A percentile compares a stretch with the other conserved stretches of the same genome.
Evolutionary conservation across 1,140 invertebrate genomes (phyloP).

Genomic region (Akabosia matsudoensis): DNA sequence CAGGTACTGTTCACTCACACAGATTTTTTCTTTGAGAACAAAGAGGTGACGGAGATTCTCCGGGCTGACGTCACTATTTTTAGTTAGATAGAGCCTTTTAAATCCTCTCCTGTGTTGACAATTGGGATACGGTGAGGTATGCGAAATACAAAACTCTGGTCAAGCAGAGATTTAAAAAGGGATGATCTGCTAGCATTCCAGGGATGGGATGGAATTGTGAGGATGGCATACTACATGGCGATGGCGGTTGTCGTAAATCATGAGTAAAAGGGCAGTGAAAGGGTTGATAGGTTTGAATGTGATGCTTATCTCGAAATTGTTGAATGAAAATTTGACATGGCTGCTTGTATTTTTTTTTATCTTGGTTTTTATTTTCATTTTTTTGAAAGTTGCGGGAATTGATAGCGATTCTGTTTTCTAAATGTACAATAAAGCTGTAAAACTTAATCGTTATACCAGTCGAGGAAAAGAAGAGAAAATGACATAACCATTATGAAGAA

Average conservation of each 20-base stretch:
- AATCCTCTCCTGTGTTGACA: too few species aligned
- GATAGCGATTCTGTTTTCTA: not conserved
- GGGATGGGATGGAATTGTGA: not conserved
- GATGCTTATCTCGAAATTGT: too few species aligned
- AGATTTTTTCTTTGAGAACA: too few species aligned
- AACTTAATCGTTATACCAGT: conserved; percentile 97
- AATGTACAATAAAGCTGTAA: not conserved
- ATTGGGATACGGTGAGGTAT: too few species aligned
- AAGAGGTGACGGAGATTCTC: too few species aligned
- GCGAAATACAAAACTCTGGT: too few species aligned
- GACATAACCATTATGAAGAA: conserved; percentile 95
- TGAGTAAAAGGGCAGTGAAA: conserved; percentile 29
- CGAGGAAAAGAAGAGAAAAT: conserved; percentile 89
- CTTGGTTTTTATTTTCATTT: too few species aligned
- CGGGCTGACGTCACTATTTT: not conserved
- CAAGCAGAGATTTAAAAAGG: not conserved
- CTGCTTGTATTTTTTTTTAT: too few species aligned
- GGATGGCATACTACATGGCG: not conserved
- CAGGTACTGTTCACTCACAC: too few species aligned
- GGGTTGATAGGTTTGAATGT: not conserved
- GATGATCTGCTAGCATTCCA: too few species aligned
- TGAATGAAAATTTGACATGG: too few species aligned
- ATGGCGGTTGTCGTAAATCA: not conserved
- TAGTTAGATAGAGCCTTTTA: too few species aligned
- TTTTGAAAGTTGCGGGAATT: not conserved